A percentile compares a stretch with the other conserved stretches of the same genome.
phyloP scores from a whole-genome alignment of 2,113 vertebrate species.

The Pangasianodon hypophthalmus region DNA sequence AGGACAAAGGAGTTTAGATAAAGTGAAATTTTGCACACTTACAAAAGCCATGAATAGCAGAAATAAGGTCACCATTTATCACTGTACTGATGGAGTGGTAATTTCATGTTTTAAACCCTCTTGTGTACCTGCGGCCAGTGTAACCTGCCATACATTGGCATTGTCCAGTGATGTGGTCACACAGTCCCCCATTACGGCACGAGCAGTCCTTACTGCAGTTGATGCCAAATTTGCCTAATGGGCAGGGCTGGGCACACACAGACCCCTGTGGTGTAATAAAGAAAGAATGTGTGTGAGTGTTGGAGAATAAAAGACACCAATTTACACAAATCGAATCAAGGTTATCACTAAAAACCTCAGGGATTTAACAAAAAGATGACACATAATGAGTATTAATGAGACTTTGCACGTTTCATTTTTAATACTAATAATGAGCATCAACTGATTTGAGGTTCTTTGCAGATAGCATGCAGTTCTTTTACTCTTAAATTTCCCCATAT shows the following conservation, averaged over 20 bases:
- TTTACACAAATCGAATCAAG: constrained; percentile 20
- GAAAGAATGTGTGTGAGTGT: not conserved
- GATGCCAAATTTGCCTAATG: constrained; percentile 87
- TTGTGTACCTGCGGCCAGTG: constrained; percentile 88
- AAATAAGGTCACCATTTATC: not conserved
- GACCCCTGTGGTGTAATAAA: constrained; percentile 78
- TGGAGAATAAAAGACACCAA: not conserved
- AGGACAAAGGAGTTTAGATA: constrained; percentile 8
- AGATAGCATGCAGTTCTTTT: constrained; percentile 15
- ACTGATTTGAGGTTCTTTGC: not conserved
- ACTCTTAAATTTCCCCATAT: constrained; percentile 8
- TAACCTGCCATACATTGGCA: constrained; percentile 92
- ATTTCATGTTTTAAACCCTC: constrained; percentile 7
- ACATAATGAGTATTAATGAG: constrained; percentile 42
- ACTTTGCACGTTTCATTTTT: constrained; percentile 32
- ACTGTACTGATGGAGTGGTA: not conserved
- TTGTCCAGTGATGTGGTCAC: constrained; percentile 89
- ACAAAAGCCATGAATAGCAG: not conserved
- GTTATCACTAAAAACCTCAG: not conserved
- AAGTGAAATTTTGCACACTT: not conserved
- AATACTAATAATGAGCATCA: constrained; percentile 35
- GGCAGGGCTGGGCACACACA: constrained; percentile 94
- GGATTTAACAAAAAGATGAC: constrained; percentile 27
- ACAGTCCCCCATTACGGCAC: constrained; percentile 93
- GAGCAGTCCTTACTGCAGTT: constrained; percentile 97